Evolutionary conservation across 2,113 vertebrate species (phyloP).

Genomic region (Pelecanoides urinatrix): DNA sequence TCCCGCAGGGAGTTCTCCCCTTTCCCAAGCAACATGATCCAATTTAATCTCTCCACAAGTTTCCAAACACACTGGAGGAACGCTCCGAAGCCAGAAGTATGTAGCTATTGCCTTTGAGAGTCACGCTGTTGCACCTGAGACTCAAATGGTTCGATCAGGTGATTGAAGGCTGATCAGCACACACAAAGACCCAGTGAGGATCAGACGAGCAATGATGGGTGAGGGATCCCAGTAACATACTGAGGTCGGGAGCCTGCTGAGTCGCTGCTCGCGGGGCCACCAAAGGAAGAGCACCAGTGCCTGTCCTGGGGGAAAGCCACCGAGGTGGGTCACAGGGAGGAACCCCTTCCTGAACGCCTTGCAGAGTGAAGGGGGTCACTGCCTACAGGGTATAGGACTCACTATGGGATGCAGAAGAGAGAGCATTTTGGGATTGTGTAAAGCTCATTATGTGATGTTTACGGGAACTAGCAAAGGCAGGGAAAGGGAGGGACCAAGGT

Average conservation of each 20-base stretch:
- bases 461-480: neutral
- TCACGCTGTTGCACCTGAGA: neutral
- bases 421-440: neutral
- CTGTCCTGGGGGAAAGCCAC: neutral
- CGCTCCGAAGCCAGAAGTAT: accelerated
- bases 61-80: neutral
- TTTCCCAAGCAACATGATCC: neutral
- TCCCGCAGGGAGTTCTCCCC: accelerated
- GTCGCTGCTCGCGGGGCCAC: accelerated
- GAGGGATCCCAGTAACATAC: neutral
- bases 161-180: neutral
- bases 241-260: neutral
- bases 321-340: accelerated
- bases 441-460: neutral
- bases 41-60: neutral
- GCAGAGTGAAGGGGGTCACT: neutral
- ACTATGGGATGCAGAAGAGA: neutral
- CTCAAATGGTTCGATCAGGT: accelerated
- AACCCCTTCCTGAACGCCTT: accelerated
- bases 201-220: neutral
- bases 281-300: neutral
- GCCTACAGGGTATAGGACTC: no score
- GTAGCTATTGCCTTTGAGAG: neutral
- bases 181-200: neutral
- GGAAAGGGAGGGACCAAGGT: neutral